These are phyloP conservation scores for Macrostomum lignano DNA, from an alignment of 1,140 invertebrate species.

Conservation along the genomic window DNA sequence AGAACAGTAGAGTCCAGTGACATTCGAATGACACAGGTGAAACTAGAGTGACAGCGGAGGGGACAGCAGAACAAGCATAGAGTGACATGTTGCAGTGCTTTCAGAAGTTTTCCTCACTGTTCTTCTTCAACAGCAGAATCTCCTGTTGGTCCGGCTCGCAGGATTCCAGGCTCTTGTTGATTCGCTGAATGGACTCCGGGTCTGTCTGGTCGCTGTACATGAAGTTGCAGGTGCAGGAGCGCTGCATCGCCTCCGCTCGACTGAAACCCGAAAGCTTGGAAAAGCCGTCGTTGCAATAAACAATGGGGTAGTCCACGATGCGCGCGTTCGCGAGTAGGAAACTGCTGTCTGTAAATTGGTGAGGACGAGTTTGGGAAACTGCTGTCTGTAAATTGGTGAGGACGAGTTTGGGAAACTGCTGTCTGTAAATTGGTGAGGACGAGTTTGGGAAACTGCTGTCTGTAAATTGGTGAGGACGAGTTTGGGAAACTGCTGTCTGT, in stretches of 20 bases:
- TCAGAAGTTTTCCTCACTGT: conserved; percentile 59
- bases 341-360: conserved; percentile 55
- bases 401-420: too few relatives aligned
- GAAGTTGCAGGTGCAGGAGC: conserved; percentile 67
- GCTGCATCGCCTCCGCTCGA: conserved; percentile 78
- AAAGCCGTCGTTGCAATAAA: conserved; percentile 98
- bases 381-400: too few relatives aligned
- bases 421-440: too few relatives aligned
- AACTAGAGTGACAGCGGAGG: too few relatives aligned
- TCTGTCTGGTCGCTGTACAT: conserved; percentile 95
- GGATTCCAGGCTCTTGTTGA: conserved; percentile 72
- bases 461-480: too few relatives aligned
- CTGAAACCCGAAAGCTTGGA: conserved; percentile 97
- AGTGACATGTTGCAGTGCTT: too few relatives aligned
- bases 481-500: too few relatives aligned
- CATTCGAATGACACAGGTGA: too few relatives aligned
- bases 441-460: too few relatives aligned
- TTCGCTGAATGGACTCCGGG: conserved; percentile 62
- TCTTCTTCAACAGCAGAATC: conserved; percentile 96
- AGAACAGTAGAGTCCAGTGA: too few relatives aligned
- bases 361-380: too few relatives aligned
- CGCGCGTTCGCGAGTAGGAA: conserved; percentile 95
- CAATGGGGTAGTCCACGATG: conserved; percentile 97
- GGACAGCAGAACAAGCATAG: too few relatives aligned
- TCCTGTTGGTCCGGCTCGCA: conserved; percentile 62